A percentile compares a stretch with the other conserved stretches of the same genome.
These are phyloP conservation scores for Plumapathes pennacea DNA, from an alignment of 92 coral and sea anemone genomes.

Conservation along the genomic window DNA sequence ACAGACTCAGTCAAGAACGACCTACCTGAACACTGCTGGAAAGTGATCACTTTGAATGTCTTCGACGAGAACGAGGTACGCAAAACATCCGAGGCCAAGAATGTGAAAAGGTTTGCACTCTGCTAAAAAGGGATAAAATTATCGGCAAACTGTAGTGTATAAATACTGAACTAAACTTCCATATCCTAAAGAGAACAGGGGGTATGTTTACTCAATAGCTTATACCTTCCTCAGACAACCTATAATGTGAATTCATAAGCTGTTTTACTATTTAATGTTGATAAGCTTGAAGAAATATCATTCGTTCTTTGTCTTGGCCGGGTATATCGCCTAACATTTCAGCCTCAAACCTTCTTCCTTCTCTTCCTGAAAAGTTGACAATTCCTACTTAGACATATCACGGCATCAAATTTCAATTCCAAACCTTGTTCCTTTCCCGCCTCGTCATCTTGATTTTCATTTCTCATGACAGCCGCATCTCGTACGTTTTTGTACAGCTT, in stretches of 20 bases:
- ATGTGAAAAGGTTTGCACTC: constrained; percentile 29
- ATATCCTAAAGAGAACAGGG: not conserved
- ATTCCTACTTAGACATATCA: too few relatives aligned
- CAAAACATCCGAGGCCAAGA: constrained; percentile 70
- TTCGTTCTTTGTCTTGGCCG: too few relatives aligned
- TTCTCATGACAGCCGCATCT: not conserved
- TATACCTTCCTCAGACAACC: too few relatives aligned
- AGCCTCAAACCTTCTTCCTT: too few relatives aligned
- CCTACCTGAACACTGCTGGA: constrained; percentile 72
- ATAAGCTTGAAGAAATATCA: too few relatives aligned
- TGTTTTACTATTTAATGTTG: too few relatives aligned
- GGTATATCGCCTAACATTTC: too few relatives aligned
- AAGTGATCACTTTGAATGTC: constrained; percentile 30
- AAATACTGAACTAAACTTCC: not conserved
- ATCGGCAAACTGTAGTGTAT: not conserved
- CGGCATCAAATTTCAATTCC: not conserved
- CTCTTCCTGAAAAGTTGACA: too few relatives aligned
- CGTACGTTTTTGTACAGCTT: not conserved
- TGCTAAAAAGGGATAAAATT: constrained; percentile 4
- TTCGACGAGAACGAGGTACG: constrained; percentile 65
- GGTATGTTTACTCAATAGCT: too few relatives aligned
- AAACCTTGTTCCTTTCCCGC: constrained; percentile 20
- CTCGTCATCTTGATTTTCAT: not conserved
- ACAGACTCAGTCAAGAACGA: too few relatives aligned
- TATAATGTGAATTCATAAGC: too few relatives aligned